These are phyloP conservation scores for Condylostylus longicornis DNA, from an alignment of 1,140 invertebrate species.

Conservation along the genomic window DNA sequence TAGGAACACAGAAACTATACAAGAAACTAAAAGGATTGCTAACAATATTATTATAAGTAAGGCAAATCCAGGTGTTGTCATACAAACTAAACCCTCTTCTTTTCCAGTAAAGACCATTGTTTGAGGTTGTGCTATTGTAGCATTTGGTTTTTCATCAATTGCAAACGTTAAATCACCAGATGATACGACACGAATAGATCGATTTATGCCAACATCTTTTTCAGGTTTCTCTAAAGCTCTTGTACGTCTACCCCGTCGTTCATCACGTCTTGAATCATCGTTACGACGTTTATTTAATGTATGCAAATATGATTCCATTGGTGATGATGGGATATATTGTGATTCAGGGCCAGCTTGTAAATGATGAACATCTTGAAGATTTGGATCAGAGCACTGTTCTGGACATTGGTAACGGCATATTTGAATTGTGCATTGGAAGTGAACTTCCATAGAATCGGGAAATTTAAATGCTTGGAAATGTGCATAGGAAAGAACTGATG, in stretches of 20 bases:
- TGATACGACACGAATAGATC: constrained; percentile 70
- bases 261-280: constrained; percentile 61
- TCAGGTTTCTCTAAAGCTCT: constrained; percentile 43
- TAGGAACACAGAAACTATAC: constrained; percentile 66
- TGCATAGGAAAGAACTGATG: constrained; percentile 79
- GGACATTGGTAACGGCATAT: constrained; percentile 86
- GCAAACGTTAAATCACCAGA: constrained; percentile 72
- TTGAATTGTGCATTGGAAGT: constrained; percentile 91
- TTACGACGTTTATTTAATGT: too few relatives aligned
- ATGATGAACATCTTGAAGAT: constrained; percentile 36
- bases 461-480: constrained; percentile 94
- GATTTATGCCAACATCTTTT: constrained; percentile 67
- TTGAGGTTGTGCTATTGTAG: constrained; percentile 39
- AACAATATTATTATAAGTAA: constrained; percentile 67
- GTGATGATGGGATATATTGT: constrained; percentile 53
- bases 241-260: constrained; percentile 50
- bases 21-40: constrained; percentile 64
- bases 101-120: constrained; percentile 52
- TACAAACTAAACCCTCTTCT: constrained; percentile 63
- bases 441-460: constrained; percentile 91
- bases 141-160: constrained; percentile 50
- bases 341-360: constrained; percentile 41
- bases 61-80: constrained; percentile 81
- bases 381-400: constrained; percentile 63
- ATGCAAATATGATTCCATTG: constrained; percentile 30